Base-by-base conservation (phyloP, 2,888 invertebrate genomes). In the Andrena minutula region DNA sequence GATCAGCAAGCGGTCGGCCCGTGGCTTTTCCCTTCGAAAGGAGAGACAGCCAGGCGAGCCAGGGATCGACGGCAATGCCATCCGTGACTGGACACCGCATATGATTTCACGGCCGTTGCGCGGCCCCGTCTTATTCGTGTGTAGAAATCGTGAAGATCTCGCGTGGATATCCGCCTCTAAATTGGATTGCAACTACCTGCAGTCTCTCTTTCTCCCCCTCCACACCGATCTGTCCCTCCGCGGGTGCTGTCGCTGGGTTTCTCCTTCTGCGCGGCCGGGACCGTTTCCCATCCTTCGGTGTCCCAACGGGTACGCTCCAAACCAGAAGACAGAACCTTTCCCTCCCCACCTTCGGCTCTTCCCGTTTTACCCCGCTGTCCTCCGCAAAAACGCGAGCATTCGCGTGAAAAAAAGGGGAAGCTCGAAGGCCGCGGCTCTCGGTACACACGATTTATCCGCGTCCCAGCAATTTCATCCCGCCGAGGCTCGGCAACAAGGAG, bases 61-160 rank as follows among this genome's bases (percentile, higher is more conserved):
- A 41, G 41, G 78, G 82, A 85, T 82, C 82, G 86, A 79, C 83
- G 86, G 84, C 83, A 86, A 85, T 93, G 93, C 93, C 93, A 93
- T 92, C 93, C 93, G 93, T 93, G 93, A 94, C 93, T 93, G 93
- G 93, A 93, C 93, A 93, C 89, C 90, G 94, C 94, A 94, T 94
- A 94, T 92, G 93, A 94, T 94, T 94, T 93, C 92, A 94, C 93
- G 94, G 91, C 91, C 90, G 90, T 90, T 89, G 92, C 85, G 78
- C 88, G 81, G 91, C 41, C 88, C 91, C 89, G 92, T 92, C 93
- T 93, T 93, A 92, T 92, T 91, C 94, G 93, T 94, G 94, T 94
- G 93, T 94, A 94, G 94, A 94, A 94, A 94, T 93, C 94, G 93
- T 94, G 93, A 94, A 94, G 94, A 94, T 94, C 93, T 93, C 91